Evolutionary conservation across 92 coral and sea anemone species (phyloP), one percentile per base, ranked within the genome.

Genomic region (Epizoanthus fatuus): DNA sequence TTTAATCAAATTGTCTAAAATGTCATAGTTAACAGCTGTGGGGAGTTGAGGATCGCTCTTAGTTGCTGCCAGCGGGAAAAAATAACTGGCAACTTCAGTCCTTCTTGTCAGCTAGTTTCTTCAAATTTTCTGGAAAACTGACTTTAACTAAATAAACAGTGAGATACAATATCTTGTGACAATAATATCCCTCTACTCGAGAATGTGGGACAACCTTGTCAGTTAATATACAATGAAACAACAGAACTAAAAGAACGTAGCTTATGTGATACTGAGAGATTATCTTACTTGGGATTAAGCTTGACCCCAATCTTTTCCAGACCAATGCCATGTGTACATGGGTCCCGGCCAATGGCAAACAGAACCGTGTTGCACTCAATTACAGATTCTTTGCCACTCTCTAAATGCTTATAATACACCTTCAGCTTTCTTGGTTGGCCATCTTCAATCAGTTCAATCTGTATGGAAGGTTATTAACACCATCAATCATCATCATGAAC

Each of bases 341-440:
- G 92, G 84, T 97, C 98, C 74, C 99, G 90, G 35, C 99, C 99
- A 76, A 97, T 97, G 5, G 96, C 99, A 83, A 93, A 93, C 88
- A 97, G 83, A 58, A 97, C 95, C 25, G 97, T 95, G 91, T 97
- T 97, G 68, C 96, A 97, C 25, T 97, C 99, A 15, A 92, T 87
- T 9, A 89, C 88, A 15, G 82, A 78, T 52, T 94, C 97, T 58
- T 97, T 94, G 74, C 97, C 98, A 63, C 88, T 89, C 4, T 91
- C 98, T 67, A 91, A 38, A 58, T 82, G 71, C 83, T 93, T 95
- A 91, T 87, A 97, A 19, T 91, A 86, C 10, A 97, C 94, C 84
- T 88, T 91, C 29, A 97, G 87, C 78, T 97, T 97, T 72, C 86
- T 91, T 10, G 99, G 99, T 53, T 93, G 87, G 17, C 99, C 98